phyloP scores from a whole-genome alignment of 2,113 vertebrate species.

The Ctenomys sociabilis region DNA sequence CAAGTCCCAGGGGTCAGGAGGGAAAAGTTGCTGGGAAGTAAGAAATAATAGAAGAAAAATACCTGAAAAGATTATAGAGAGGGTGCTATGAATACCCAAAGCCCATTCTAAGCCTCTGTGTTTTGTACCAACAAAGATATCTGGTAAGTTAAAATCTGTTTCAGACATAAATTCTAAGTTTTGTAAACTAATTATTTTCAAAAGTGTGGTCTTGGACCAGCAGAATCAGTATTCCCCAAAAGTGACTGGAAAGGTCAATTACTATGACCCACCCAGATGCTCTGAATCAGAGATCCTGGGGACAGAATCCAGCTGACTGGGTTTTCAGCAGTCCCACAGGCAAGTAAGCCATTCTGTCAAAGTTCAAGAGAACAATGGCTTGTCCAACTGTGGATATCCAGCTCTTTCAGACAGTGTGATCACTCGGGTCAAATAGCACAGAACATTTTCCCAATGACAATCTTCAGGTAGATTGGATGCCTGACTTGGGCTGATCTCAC shows the following conservation, averaged over 20 bases:
- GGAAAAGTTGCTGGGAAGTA: not conserved
- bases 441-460: not conserved
- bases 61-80: not conserved
- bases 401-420: not conserved
- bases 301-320: accelerated
- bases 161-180: not conserved
- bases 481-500: not conserved
- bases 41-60: not conserved
- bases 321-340: not conserved
- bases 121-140: not conserved
- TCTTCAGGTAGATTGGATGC: not conserved
- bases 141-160: not conserved
- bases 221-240: not conserved
- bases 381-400: not conserved
- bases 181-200: not conserved
- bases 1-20: not conserved
- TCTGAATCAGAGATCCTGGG: not conserved
- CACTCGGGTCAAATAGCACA: not conserved
- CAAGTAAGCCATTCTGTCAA: not conserved
- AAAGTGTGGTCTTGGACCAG: not conserved
- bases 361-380: not conserved
- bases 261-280: not conserved
- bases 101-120: not conserved
- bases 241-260: not conserved
- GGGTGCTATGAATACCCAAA: not conserved